phyloP scores from a whole-genome alignment of 2,888 invertebrate genomes.

The Platycheirus albimanus region DNA sequence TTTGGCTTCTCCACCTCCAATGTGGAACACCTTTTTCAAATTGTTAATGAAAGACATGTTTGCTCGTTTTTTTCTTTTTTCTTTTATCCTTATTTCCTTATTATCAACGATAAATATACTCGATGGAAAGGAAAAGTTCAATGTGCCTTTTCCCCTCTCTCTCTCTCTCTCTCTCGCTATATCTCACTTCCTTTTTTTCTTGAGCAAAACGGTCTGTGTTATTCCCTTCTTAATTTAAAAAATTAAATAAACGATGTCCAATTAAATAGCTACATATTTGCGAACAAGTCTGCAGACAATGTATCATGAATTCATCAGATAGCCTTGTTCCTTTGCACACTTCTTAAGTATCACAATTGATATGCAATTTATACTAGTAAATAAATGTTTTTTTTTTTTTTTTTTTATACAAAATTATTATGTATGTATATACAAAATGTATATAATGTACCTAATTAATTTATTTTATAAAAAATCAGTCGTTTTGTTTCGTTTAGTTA shows the following conservation, averaged over 20 bases:
- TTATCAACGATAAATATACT: no score
- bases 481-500: constrained; percentile 70
- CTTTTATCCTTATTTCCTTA: constrained; percentile 30
- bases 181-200: constrained; percentile 18
- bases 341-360: constrained; percentile 69
- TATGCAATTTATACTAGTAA: constrained; percentile 71
- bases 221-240: constrained; percentile 30
- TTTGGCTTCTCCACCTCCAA: constrained; percentile 93
- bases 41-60: constrained; percentile 95
- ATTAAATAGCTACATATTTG: constrained; percentile 65
- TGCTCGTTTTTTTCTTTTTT: neutral
- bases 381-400: constrained; percentile 49
- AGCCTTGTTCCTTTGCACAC: constrained; percentile 31
- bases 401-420: no score
- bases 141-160: no score
- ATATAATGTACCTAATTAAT: constrained; percentile 71
- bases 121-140: constrained; percentile 8
- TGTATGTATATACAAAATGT: constrained; percentile 62
- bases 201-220: constrained; percentile 27
- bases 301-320: constrained; percentile 43
- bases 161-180: no score
- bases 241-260: constrained; percentile 42
- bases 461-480: constrained; percentile 72
- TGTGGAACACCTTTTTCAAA: constrained; percentile 95
- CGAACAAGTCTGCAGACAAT: constrained; percentile 40